These are phyloP conservation scores for Glyptemys insculpta DNA, from an alignment of 2,797 vertebrate genomes.

Conservation along the genomic window DNA sequence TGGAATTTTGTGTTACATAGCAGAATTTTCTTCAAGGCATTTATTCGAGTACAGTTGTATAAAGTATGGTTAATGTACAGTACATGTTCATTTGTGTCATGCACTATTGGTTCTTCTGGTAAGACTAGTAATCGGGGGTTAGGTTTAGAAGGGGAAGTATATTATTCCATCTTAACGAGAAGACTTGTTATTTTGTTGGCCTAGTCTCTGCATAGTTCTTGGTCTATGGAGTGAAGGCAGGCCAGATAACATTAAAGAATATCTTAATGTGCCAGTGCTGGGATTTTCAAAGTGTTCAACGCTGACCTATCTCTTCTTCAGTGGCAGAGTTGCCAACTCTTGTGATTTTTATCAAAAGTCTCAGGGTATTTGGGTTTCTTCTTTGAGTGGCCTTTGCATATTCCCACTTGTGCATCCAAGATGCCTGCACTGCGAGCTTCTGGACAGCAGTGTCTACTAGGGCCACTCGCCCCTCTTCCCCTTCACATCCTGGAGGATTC, in stretches of 20 bases:
- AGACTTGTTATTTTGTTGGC: fast-evolving
- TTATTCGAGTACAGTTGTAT: background rate
- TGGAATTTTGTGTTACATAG: background rate
- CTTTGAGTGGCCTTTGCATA: background rate
- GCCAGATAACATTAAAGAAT: background rate
- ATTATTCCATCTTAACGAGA: background rate
- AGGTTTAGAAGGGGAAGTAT: background rate
- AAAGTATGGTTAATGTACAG: background rate
- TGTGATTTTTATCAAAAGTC: background rate
- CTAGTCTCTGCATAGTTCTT: background rate
- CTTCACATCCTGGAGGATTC: background rate
- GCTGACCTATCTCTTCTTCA: background rate
- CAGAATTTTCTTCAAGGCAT: background rate
- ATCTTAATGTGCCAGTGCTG: background rate
- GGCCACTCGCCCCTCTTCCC: background rate
- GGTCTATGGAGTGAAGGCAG: background rate
- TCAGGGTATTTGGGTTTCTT: background rate
- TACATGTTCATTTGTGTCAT: background rate
- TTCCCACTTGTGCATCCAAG: background rate
- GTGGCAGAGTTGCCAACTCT: background rate
- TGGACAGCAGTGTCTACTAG: background rate
- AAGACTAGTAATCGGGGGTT: background rate
- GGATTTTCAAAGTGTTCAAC: background rate
- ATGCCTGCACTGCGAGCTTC: background rate
- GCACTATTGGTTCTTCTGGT: background rate